These are phyloP conservation scores for Crypturellus tataupa DNA, from an alignment of 2,797 vertebrate genomes.

Conservation along the genomic window DNA sequence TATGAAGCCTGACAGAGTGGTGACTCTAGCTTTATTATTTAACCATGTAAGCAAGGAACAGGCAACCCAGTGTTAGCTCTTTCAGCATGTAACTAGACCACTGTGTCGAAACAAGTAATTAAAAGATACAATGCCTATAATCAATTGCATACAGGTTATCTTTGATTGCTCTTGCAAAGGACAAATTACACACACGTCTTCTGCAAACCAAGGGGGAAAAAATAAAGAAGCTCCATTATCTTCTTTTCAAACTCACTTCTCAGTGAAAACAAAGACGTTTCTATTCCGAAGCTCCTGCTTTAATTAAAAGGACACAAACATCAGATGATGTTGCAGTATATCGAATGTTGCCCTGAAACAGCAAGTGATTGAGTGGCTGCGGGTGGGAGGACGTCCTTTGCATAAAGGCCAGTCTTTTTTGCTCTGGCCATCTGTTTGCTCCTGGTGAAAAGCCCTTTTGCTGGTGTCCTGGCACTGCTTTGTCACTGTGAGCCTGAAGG, in stretches of 20 bases:
- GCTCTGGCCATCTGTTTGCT: conserved; percentile 81
- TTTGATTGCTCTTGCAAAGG: conserved; percentile 83
- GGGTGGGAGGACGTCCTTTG: conserved; percentile 64
- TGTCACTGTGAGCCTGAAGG: conserved; percentile 82
- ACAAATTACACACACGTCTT: conserved; percentile 81
- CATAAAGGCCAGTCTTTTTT: conserved; percentile 74
- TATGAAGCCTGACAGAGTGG: conserved; percentile 66
- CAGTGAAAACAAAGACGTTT: conserved; percentile 81
- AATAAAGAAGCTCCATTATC: conserved; percentile 78
- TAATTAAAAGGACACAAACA: conserved; percentile 85
- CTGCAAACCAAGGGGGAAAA: conserved; percentile 70
- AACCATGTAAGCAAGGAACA: conserved; percentile 67
- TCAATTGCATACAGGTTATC: conserved; percentile 83
- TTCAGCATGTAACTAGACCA: conserved; percentile 80
- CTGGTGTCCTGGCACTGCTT: conserved; percentile 76
- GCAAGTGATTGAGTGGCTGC: conserved; percentile 1
- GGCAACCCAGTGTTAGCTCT: conserved; percentile 65
- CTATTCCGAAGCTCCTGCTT: conserved; percentile 80
- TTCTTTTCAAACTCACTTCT: conserved; percentile 74
- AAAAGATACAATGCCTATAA: conserved; percentile 83
- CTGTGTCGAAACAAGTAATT: conserved; percentile 84
- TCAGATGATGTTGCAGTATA: conserved; percentile 79
- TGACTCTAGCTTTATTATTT: conserved; percentile 76
- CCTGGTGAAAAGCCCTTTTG: conserved; percentile 80
- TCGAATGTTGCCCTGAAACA: conserved; percentile 76